These are phyloP conservation scores for Drosophila melanica DNA, from an alignment of 1,140 invertebrate species.

Conservation along the genomic window DNA sequence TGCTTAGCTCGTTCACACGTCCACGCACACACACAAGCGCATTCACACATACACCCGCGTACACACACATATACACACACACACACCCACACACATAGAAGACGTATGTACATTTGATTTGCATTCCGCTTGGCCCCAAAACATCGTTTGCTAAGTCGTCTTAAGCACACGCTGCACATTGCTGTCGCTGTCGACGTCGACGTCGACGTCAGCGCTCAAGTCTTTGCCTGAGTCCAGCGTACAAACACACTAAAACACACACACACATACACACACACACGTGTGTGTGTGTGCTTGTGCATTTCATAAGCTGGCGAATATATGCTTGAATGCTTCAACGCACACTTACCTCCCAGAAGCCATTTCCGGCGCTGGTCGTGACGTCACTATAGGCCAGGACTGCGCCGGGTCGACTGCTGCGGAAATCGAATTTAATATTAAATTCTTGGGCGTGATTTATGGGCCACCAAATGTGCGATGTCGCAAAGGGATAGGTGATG, in stretches of 20 bases:
- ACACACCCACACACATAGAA: slow-evolving; percentile 14
- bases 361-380: slow-evolving; percentile 88
- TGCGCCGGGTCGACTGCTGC: slow-evolving; percentile 92
- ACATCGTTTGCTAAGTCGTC: slow-evolving; percentile 53
- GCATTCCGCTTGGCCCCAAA: slow-evolving; percentile 67
- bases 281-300: slow-evolving; percentile 42
- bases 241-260: slow-evolving; percentile 1
- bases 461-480: slow-evolving; percentile 94
- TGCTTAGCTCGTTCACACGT: slow-evolving; percentile 32
- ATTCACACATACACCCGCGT: slow-evolving; percentile 17
- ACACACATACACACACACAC: neutral
- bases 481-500: slow-evolving; percentile 95
- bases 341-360: slow-evolving; percentile 93
- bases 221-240: neutral
- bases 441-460: slow-evolving; percentile 89
- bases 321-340: slow-evolving; percentile 73
- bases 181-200: slow-evolving; percentile 31
- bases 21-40: slow-evolving; percentile 9
- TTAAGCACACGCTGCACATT: slow-evolving; percentile 55
- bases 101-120: slow-evolving; percentile 63
- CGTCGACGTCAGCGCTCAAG: slow-evolving; percentile 8
- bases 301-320: slow-evolving; percentile 60
- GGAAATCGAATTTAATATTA: slow-evolving; percentile 94
- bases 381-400: slow-evolving; percentile 93
- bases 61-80: slow-evolving; percentile 11